Evolutionary conservation across 2,113 vertebrate genomes (phyloP), one percentile per base, ranked within the genome.

Genomic region (Hyperopisus bebe): DNA sequence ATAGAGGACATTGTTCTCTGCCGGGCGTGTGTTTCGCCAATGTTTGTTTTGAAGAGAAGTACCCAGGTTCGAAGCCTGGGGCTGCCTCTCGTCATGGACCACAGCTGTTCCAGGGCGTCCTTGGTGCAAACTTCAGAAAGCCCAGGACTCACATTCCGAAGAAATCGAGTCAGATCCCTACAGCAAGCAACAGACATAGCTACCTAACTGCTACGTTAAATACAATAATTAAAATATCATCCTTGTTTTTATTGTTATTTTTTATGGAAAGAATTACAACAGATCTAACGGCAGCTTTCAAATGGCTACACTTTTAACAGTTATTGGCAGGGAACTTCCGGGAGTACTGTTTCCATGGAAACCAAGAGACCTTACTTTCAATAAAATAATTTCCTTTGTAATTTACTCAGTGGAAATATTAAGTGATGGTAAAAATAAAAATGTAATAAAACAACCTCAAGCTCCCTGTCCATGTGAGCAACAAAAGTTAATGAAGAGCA

Each of bases 361-460:
- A 88, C 86, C 51, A 62, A 88, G 55, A 58, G 24, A 88, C 35
- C 31, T 62, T 87, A 53, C 17, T 46, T 88, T 62, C 51, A 44
- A 88, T 62, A 86, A 86, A 88, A 62, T 66, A 21, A 88, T 62
- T 46, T 62, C 31, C 35, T 88, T 88, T 44, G 87, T 66, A 88
- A 62, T 88, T 88, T 88, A 62, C 48, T 35, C 85, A 87, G 85
- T 87, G 87, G 87, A 88, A 66, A 62, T 39, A 62, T 66, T 66
- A 62, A 88, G 50, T 35, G 46, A 88, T 58, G 50, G 53, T 55
- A 44, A 88, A 88, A 62, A 88, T 88, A 58, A 86, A 44, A 88
- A 66, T 42, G 51, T 44, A 88, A 58, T 88, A 58, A 62, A 62
- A 53, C 48, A 88, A 88, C 53, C 39, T n/a, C 21, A 66, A 53